A percentile compares a stretch with the other conserved stretches of the same genome.
These are phyloP conservation scores for Thereuonema tuberculata DNA, from an alignment of 1,140 invertebrate genomes.

Conservation along the genomic window DNA sequence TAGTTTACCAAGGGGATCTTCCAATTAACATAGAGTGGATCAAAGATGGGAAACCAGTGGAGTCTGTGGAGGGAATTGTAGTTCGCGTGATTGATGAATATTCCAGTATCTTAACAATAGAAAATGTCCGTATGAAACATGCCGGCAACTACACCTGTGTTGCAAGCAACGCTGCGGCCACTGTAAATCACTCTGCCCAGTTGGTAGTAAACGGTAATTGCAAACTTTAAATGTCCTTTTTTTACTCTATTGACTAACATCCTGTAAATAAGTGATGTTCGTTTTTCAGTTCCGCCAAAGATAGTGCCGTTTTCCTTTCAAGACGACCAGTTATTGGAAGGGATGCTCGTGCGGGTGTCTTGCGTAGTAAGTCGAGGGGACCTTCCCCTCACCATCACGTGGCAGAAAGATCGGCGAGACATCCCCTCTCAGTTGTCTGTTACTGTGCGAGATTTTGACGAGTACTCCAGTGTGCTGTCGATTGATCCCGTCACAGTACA, in stretches of 20 bases:
- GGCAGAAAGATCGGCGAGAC: neutral
- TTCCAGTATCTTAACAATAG: constrained; percentile 35
- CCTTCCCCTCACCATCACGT: neutral
- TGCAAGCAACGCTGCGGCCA: constrained; percentile 42
- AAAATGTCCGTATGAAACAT: constrained; percentile 13
- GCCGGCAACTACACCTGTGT: constrained; percentile 30
- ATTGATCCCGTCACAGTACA: neutral
- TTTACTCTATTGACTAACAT: no score
- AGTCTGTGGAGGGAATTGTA: constrained; percentile 36
- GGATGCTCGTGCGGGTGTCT: neutral
- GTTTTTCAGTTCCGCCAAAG: neutral
- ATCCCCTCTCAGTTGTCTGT: neutral
- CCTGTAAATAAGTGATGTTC: neutral
- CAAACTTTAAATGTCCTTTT: neutral
- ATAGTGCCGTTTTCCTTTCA: neutral
- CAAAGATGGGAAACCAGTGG: constrained; percentile 49
- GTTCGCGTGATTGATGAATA: constrained; percentile 63
- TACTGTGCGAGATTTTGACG: neutral
- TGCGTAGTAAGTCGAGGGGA: neutral
- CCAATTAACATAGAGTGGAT: constrained; percentile 68
- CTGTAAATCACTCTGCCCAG: constrained; percentile 53
- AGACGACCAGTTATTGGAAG: neutral
- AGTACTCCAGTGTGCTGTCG: neutral
- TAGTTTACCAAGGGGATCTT: constrained; percentile 83
- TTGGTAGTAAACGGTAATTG: constrained; percentile 66